These are phyloP conservation scores for Sinotaia quadrata DNA, from an alignment of 2,888 invertebrate species.

Conservation along the genomic window DNA sequence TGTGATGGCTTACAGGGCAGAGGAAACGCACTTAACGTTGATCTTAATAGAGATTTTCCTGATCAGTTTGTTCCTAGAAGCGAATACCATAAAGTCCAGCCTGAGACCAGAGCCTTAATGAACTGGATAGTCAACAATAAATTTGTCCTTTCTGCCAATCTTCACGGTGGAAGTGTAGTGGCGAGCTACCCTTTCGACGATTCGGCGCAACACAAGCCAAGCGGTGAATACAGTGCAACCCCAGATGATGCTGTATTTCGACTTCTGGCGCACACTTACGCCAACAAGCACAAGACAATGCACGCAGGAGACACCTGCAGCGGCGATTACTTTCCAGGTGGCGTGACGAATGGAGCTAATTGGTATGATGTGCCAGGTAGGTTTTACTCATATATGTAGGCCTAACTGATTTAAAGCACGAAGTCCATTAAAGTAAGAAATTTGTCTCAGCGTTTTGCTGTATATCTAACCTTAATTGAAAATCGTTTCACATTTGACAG, in stretches of 20 bases:
- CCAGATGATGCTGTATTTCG: slow-evolving; percentile 89
- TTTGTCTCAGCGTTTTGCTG: too few relatives aligned
- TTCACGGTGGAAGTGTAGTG: slow-evolving; percentile 93
- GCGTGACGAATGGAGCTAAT: slow-evolving; percentile 67
- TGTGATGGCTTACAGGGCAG: slow-evolving; percentile 77
- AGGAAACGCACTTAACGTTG: slow-evolving; percentile 79
- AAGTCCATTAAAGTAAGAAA: too few relatives aligned
- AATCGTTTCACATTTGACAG: too few relatives aligned
- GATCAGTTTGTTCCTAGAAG: slow-evolving; percentile 90
- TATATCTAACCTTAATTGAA: too few relatives aligned
- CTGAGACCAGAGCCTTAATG: slow-evolving; percentile 92
- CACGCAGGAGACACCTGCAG: slow-evolving; percentile 80
- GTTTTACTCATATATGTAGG: too few relatives aligned
- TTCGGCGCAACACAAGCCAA: slow-evolving; percentile 43
- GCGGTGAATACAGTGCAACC: slow-evolving; percentile 51
- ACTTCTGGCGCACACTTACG: slow-evolving; percentile 83
- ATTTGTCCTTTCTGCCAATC: slow-evolving; percentile 92
- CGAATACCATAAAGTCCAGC: slow-evolving; percentile 74
- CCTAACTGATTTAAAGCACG: too few relatives aligned
- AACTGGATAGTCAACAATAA: slow-evolving; percentile 95
- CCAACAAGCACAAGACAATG: slow-evolving; percentile 85
- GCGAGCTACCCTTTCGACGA: slow-evolving; percentile 95
- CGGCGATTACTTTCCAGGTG: slow-evolving; percentile 58
- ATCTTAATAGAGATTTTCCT: slow-evolving; percentile 95
- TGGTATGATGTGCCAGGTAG: slow-evolving; percentile 70